Conservation (phyloP, 2,888 invertebrate species). For the Drosophila falleni region DNA sequence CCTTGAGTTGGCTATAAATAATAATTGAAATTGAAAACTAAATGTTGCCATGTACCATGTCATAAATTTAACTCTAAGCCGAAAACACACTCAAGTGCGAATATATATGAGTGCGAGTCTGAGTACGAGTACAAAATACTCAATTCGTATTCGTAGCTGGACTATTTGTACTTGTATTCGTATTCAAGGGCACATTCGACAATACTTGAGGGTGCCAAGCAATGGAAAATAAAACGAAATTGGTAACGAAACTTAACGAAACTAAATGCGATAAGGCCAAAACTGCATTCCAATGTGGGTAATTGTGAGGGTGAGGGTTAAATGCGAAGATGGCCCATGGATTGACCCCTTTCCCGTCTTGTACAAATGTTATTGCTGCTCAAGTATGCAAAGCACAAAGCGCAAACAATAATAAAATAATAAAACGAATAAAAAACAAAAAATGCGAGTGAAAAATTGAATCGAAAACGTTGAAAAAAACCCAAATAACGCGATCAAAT, state of each 20-base stretch:
- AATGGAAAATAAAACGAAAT: constrained; percentile 23
- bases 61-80: constrained; percentile 36
- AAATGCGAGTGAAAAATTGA: constrained; percentile 26
- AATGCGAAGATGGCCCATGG: constrained; percentile 34
- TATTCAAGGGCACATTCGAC: constrained; percentile 48
- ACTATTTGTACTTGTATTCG: constrained; percentile 1
- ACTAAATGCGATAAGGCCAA: constrained; percentile 10
- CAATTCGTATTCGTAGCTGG: constrained; percentile 19
- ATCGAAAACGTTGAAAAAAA: constrained; percentile 35
- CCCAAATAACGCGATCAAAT: constrained; percentile 55
- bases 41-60: constrained; percentile 32
- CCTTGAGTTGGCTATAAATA: constrained; percentile 47
- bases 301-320: constrained; percentile 50
- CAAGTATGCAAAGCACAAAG: constrained; percentile 61
- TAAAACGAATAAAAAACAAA: constrained; percentile 3
- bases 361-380: constrained; percentile 16
- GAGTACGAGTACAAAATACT: constrained; percentile 37
- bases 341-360: constrained; percentile 26
- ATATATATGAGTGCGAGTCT: not conserved
- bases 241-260: constrained; percentile 22
- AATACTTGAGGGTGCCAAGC: constrained; percentile 45
- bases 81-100: constrained; percentile 1
- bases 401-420: constrained; percentile 26
- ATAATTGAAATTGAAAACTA: constrained; percentile 53
- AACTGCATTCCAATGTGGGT: constrained; percentile 68